phyloP scores from a whole-genome alignment of 2,888 invertebrate species.

The Cryptophagus acutangulus region DNA sequence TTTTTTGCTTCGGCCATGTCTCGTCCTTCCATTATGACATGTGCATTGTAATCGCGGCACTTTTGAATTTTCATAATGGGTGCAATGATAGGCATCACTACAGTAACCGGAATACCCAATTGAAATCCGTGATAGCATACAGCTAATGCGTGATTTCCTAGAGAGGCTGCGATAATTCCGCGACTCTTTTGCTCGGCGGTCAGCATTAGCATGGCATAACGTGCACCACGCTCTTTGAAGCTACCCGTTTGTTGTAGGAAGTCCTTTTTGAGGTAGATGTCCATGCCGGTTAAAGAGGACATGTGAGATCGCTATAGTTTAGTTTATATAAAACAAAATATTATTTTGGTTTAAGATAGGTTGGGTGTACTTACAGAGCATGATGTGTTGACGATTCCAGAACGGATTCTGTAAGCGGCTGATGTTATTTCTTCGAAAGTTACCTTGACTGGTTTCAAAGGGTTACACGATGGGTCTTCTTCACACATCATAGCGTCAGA shows the following conservation, averaged over 20 bases:
- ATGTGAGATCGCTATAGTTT: constrained; percentile 72
- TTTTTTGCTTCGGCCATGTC: constrained; percentile 82
- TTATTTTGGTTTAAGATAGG: neutral
- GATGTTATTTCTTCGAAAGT: constrained; percentile 83
- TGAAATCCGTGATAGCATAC: constrained; percentile 65
- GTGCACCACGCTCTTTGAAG: constrained; percentile 92
- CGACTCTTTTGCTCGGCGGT: constrained; percentile 62
- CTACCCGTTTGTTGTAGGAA: constrained; percentile 93
- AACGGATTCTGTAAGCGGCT: constrained; percentile 82
- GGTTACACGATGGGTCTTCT: constrained; percentile 56
- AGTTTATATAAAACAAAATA: constrained; percentile 6
- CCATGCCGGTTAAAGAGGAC: constrained; percentile 73
- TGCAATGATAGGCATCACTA: constrained; percentile 93
- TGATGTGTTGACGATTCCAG: constrained; percentile 77
- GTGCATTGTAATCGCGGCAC: constrained; percentile 79
- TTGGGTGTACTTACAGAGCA: constrained; percentile 62
- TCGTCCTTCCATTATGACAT: constrained; percentile 74
- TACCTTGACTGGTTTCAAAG: constrained; percentile 64
- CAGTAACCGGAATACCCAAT: constrained; percentile 61
- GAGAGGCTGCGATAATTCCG: constrained; percentile 89
- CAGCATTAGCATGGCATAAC: constrained; percentile 76
- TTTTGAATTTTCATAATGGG: constrained; percentile 94
- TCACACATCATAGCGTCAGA: constrained; percentile 19
- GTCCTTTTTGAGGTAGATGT: constrained; percentile 90
- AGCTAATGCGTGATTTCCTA: constrained; percentile 90